A percentile compares a stretch with the other conserved stretches of the same genome.
phyloP scores from a whole-genome alignment of 2,888 invertebrate species.

The Dione vanillae region DNA sequence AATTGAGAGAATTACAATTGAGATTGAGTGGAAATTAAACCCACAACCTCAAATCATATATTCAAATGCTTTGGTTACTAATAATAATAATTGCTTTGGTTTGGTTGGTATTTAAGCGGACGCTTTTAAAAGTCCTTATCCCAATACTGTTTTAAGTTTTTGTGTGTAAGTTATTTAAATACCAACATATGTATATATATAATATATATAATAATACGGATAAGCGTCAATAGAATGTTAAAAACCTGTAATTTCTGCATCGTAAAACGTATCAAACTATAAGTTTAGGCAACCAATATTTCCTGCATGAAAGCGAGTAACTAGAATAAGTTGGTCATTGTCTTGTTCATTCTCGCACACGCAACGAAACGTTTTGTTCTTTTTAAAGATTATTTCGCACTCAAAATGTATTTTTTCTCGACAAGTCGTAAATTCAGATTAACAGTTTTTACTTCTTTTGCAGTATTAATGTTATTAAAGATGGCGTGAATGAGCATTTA shows the following conservation, averaged over 20 bases:
- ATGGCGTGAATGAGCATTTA: too few relatives aligned
- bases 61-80: neutral
- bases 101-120: slow-evolving; percentile 13
- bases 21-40: neutral
- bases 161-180: neutral
- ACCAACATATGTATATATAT: too few relatives aligned
- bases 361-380: slow-evolving; percentile 17
- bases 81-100: too few relatives aligned
- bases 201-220: too few relatives aligned
- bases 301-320: slow-evolving; percentile 4
- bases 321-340: slow-evolving; percentile 14
- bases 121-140: slow-evolving; percentile 4
- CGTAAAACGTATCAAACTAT: too few relatives aligned
- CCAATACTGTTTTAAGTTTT: slow-evolving; percentile 2
- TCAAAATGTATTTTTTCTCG: neutral
- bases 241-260: too few relatives aligned
- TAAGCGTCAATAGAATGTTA: too few relatives aligned
- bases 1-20: too few relatives aligned
- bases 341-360: neutral
- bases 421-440: too few relatives aligned
- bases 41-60: neutral
- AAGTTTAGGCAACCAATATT: too few relatives aligned
- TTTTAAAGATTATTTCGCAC: slow-evolving; percentile 14
- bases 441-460: too few relatives aligned
- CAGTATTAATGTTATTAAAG: too few relatives aligned